phyloP scores from a whole-genome alignment of 2,888 invertebrate genomes.

The Coleophora deauratella region DNA sequence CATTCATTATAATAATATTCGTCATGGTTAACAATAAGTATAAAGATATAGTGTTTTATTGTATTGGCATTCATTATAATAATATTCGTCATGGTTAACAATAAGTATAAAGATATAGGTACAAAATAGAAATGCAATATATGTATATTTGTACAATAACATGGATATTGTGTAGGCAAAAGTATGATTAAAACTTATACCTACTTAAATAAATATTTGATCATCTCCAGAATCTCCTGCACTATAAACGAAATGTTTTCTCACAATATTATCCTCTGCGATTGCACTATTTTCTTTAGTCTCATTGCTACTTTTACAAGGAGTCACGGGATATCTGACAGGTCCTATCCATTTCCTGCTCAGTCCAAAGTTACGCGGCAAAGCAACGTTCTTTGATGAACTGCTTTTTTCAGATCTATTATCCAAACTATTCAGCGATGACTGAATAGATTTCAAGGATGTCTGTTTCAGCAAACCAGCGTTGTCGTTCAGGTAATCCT shows the following conservation, averaged over 20 bases:
- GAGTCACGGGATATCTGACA: slow-evolving; percentile 78
- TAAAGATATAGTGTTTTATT: not conserved
- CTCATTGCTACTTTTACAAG: slow-evolving; percentile 64
- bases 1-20: slow-evolving; percentile 3
- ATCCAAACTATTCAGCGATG: slow-evolving; percentile 53
- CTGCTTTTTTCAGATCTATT: slow-evolving; percentile 42
- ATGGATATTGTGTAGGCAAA: not conserved
- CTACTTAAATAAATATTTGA: slow-evolving; percentile 75
- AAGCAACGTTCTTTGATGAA: slow-evolving; percentile 58
- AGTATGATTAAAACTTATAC: not conserved
- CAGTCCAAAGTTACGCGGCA: slow-evolving; percentile 75
- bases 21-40: no score
- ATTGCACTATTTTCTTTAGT: slow-evolving; percentile 40
- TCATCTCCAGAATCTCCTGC: slow-evolving; percentile 75
- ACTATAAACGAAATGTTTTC: slow-evolving; percentile 64
- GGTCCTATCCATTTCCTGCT: slow-evolving; percentile 77
- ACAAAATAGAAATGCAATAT: no score
- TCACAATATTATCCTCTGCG: slow-evolving; percentile 45
- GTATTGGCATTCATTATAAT: slow-evolving; percentile 4
- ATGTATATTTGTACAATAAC: no score
- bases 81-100: no score
- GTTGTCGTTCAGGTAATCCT: slow-evolving; percentile 43
- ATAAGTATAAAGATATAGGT: no score
- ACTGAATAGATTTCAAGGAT: slow-evolving; percentile 57
- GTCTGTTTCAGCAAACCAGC: slow-evolving; percentile 40